A percentile compares a stretch with the other conserved stretches of the same genome.
Conservation (phyloP, 92 coral and sea anemone genomes). For the Porites lobata region DNA sequence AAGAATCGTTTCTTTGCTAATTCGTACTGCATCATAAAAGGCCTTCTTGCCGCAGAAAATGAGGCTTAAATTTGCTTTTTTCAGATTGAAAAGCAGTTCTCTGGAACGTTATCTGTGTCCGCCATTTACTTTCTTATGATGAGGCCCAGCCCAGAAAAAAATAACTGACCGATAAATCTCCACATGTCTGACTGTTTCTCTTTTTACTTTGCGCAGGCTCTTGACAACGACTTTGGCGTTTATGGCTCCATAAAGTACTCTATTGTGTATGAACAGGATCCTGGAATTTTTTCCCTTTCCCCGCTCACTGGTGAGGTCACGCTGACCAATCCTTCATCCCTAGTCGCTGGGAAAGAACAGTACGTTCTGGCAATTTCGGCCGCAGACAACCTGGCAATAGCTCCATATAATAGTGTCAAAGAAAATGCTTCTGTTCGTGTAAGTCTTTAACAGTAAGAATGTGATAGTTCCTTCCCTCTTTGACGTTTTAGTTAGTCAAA, state of each 20-base stretch:
- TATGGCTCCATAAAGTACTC: conserved; percentile 67
- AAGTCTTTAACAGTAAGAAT: conserved; percentile 29
- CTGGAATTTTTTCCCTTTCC: conserved; percentile 60
- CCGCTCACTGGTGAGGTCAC: conserved; percentile 68
- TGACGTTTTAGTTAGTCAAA: background rate
- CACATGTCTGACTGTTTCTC: no score
- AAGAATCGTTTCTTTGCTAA: no score
- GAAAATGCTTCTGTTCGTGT: conserved; percentile 68
- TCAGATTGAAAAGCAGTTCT: no score
- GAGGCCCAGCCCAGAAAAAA: no score
- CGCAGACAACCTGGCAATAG: conserved; percentile 68
- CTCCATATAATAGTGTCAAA: conserved; percentile 70
- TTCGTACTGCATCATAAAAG: no score
- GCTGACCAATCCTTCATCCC: conserved; percentile 35
- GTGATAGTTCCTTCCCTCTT: background rate
- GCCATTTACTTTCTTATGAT: no score
- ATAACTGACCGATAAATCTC: no score
- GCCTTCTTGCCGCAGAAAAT: no score
- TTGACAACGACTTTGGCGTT: conserved; percentile 79
- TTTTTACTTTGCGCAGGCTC: conserved; percentile 64
- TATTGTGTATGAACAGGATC: conserved; percentile 43
- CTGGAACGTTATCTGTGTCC: no score
- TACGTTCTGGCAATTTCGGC: conserved; percentile 69
- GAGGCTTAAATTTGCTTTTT: no score
- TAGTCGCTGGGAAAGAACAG: conserved; percentile 11